A percentile compares a stretch with the other conserved stretches of the same genome.
phyloP scores from a whole-genome alignment of 2,797 vertebrate genomes.

The Scolopax bukidnonensis region DNA sequence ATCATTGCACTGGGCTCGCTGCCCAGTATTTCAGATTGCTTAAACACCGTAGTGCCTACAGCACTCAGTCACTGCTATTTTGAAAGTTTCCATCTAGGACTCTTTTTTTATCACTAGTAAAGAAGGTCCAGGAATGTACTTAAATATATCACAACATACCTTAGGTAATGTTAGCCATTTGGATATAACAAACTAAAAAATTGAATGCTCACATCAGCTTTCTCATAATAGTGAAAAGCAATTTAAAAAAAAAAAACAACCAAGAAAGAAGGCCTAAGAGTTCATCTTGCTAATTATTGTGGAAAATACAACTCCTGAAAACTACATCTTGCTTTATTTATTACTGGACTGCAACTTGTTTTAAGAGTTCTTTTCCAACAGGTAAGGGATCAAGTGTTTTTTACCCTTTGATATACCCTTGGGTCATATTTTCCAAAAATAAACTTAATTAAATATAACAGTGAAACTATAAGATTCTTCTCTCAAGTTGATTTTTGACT shows the following conservation, averaged over 20 bases:
- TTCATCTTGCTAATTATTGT: not conserved
- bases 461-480: not conserved
- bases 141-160: not conserved
- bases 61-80: not conserved
- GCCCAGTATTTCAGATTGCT: not conserved
- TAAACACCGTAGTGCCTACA: not conserved
- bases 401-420: accelerated
- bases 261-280: not conserved
- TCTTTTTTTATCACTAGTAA: not conserved
- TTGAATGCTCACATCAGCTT: not conserved
- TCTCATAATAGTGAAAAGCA: accelerated
- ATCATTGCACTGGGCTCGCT: not conserved
- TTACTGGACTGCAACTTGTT: not conserved
- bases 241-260: not conserved
- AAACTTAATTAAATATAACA: not conserved
- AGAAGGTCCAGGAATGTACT: not conserved
- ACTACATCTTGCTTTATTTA: not conserved
- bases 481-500: not conserved
- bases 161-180: not conserved
- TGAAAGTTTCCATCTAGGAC: not conserved
- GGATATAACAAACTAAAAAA: not conserved
- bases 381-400: not conserved
- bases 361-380: not conserved
- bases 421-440: not conserved
- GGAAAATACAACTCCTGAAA: not conserved